Evolutionary conservation across 1,140 invertebrate species (phyloP), one percentile per base, ranked within the genome.

Genomic region (Rhyzopertha dominica): DNA sequence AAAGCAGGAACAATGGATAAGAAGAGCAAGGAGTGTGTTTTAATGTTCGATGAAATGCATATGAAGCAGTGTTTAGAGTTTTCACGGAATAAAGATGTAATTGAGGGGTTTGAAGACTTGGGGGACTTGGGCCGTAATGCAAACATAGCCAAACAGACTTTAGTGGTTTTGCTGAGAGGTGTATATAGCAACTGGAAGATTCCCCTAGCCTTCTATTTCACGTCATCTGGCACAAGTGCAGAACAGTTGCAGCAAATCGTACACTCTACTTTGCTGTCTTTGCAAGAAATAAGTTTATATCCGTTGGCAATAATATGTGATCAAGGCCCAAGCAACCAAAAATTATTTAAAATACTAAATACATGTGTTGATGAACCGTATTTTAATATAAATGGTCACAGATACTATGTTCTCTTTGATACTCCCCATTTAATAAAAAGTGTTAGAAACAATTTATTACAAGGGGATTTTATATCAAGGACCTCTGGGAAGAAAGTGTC

Each of bases 61-160:
- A 32, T 45, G 16, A 40, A 45, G 25, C 8, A 26, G n/a, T 24
- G 20, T 9, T 14, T 45, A 5, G 10, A 45, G 13, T 45, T 16
- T 29, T 7, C 2, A 34, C 39, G 2, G 7, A 1, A 2, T 35
- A 28, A 35, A 18, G 42, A 46, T 16, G 8, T 46, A 2, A 45
- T 50, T n/a, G 30, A 45, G 22, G 48, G 48, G 5, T 45, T 23
- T 46, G 37, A 44, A 22, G 48, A 50, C 26, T 28, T 50, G 5
- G 48, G 48, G 14, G 13, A 24, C 1, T 18, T 50, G 4, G 48
- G 48, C n/a, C 16, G 43, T 22, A 5, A 9, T 4, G 1, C 7
- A 17, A 23, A 31, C 9, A 5, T 20, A 9, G 48, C 43, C 10
- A 46, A 24, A 9, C 41, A 45, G 19, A 32, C 36, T n/a, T 40